Base-by-base conservation (phyloP, 2,797 vertebrate species). In the Bryconaethiops microstoma region DNA sequence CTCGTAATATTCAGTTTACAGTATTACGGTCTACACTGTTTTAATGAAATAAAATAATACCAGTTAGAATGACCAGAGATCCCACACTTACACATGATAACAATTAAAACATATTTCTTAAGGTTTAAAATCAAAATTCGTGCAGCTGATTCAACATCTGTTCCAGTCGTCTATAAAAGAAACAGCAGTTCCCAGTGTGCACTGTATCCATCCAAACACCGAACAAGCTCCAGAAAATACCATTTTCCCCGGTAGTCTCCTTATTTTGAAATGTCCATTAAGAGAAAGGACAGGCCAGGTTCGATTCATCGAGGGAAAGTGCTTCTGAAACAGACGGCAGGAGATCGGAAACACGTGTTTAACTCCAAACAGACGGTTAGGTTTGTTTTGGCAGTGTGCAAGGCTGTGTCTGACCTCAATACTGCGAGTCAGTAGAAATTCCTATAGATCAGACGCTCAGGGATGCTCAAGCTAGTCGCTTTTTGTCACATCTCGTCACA, bases 401-500 rank as follows among this genome's bases (percentile, higher is more conserved):
- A 25, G 25, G 4, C 14, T 72, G 60, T 7, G n/a, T 52, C 21
- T 71, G 69, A 52, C 23, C 69, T 71, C 14, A 35, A 52, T 13
- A 16, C 25, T 16, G 69, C 23, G 1, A 48, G 21, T 69, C 67
- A 69, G 40, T 23, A 10, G 23, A 39, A 5, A 29, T 64, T 29
- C 23, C 69, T 54, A 14, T 25, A 52, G 45, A 29, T 71, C 29
- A n/a, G 29, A 72, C 1, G 8, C 25, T 17, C 52, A 5, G 1
- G 25, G 23, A 54, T 35, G 48, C 21, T 48, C 16, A 23, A 6
- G 70, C 9, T 40, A n/a, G 70, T 73, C 65, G n/a, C 9, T 71
- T 78, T 68, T 19, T 50, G 77, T 70, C 40, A 55, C 25, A 25
- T 60, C 45, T 25, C 59, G 17, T 82, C 62, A 69, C 54, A 57